Evolutionary conservation across 2,888 invertebrate species (phyloP).

Genomic region (Yponomeuta cagnagella): DNA sequence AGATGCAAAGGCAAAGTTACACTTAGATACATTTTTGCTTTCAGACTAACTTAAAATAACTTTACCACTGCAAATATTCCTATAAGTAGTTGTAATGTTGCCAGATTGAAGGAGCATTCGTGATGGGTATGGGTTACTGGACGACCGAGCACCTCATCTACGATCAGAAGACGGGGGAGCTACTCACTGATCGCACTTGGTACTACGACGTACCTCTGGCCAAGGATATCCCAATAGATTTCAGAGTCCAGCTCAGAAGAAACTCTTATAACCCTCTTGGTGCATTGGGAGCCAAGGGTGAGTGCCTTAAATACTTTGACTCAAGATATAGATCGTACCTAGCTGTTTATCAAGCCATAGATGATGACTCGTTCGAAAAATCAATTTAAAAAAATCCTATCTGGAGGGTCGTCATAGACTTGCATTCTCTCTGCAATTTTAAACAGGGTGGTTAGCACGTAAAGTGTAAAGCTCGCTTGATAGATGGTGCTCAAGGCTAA

Average conservation of each 20-base stretch:
- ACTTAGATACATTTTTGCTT: too few relatives aligned
- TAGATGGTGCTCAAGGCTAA: not conserved
- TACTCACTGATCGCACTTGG: constrained; percentile 81
- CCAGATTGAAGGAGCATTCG: constrained; percentile 80
- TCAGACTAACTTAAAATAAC: too few relatives aligned
- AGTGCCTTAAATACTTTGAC: not conserved
- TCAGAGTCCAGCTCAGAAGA: constrained; percentile 73
- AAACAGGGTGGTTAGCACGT: not conserved
- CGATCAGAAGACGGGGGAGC: constrained; percentile 71
- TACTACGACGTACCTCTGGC: constrained; percentile 78
- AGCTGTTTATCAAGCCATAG: too few relatives aligned
- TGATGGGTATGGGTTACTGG: constrained; percentile 80
- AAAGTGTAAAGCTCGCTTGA: not conserved
- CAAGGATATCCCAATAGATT: constrained; percentile 79
- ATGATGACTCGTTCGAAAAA: too few relatives aligned
- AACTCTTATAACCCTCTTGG: constrained; percentile 74
- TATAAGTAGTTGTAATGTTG: too few relatives aligned
- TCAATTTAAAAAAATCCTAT: too few relatives aligned
- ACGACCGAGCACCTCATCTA: constrained; percentile 78
- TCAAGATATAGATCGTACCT: not conserved
- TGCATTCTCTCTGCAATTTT: not conserved
- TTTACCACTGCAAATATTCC: too few relatives aligned
- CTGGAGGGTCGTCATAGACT: too few relatives aligned
- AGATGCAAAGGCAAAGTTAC: too few relatives aligned
- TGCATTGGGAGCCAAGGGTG: constrained; percentile 77